Percentiles rank a stretch among this genome's conserved stretches.
Conservation (phyloP, 2,797 vertebrate genomes). For the Onychomys leucogaster region DNA sequence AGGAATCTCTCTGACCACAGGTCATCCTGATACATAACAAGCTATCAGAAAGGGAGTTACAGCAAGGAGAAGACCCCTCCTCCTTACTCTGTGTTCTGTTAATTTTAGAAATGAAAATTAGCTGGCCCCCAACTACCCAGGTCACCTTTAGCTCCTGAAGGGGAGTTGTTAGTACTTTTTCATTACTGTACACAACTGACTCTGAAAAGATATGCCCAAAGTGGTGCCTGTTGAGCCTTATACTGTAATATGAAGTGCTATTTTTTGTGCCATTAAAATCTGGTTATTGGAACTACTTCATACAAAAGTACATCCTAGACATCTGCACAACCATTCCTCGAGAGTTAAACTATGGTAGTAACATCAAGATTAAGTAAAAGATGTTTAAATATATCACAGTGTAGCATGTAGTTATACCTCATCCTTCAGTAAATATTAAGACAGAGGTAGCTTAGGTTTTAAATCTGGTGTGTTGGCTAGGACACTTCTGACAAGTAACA, state of each 20-base stretch:
- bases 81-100: not conserved
- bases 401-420: not conserved
- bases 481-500: not conserved
- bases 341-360: not conserved
- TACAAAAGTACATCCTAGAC: not conserved
- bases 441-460: not conserved
- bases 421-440: not conserved
- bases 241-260: not conserved
- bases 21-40: not conserved
- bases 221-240: not conserved
- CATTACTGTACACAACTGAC: not conserved
- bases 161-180: not conserved
- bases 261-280: not conserved
- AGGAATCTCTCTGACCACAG: not conserved
- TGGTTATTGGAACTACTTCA: conserved; percentile 16
- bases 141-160: conserved; percentile 21
- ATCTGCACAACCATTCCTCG: not conserved
- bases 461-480: not conserved
- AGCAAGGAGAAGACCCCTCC: not conserved
- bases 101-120: conserved; percentile 21
- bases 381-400: not conserved
- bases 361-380: not conserved
- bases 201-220: not conserved
- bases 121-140: not conserved
- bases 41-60: not conserved